phyloP scores from a whole-genome alignment of 2,113 vertebrate genomes.

The Syrmaticus mikado region DNA sequence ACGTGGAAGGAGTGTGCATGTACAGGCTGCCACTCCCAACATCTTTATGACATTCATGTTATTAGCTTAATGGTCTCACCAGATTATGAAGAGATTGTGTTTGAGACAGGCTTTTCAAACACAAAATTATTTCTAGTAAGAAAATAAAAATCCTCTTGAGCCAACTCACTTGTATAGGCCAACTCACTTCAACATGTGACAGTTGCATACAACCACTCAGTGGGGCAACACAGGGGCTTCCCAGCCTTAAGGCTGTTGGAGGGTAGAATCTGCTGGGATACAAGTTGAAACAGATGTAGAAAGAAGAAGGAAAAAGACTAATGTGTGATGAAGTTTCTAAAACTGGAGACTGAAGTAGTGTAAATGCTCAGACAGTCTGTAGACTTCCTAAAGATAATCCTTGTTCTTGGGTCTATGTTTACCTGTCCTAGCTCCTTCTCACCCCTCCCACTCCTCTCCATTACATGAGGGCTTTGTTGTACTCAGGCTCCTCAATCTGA shows the following conservation, averaged over 20 bases:
- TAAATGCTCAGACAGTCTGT: neutral
- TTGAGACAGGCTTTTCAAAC: neutral
- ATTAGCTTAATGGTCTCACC: neutral
- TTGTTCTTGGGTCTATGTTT: neutral
- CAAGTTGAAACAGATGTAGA: fast-evolving
- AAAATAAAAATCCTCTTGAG: neutral
- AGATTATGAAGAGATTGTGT: neutral
- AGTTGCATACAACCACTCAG: neutral
- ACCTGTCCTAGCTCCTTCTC: neutral
- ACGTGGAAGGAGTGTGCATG: fast-evolving
- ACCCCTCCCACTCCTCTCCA: neutral
- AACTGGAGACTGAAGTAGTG: neutral
- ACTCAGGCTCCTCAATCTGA: neutral
- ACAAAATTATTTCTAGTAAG: neutral
- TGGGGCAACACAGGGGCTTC: neutral
- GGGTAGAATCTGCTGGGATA: neutral
- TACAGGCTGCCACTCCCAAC: neutral
- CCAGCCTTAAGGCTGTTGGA: neutral
- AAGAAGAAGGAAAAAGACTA: neutral
- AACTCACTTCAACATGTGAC: neutral
- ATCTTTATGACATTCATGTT: neutral
- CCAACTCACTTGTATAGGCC: neutral
- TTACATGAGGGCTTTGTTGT: neutral
- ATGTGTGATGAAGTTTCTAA: neutral
- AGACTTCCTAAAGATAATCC: neutral